Evolutionary conservation across 1,140 invertebrate species (phyloP).

Genomic region (Mizuhopecten yessoensis): DNA sequence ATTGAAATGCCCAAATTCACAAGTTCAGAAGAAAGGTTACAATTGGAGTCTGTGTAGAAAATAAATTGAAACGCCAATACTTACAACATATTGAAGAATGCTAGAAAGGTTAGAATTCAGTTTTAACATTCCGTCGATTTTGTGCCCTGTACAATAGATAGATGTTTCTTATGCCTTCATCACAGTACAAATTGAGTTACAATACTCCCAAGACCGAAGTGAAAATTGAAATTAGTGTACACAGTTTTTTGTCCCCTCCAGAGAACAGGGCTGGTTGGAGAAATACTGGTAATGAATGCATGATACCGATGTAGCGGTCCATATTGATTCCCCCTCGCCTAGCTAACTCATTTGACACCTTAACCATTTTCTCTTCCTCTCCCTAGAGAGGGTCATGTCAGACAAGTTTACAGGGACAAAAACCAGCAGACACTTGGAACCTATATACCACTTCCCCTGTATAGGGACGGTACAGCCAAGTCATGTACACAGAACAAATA

Average conservation of each 20-base stretch:
- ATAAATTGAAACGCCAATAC: conserved; percentile 18
- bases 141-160: conserved; percentile 13
- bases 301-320: neutral
- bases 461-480: neutral
- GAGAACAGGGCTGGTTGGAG: neutral
- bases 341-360: conserved; percentile 38
- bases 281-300: conserved; percentile 26
- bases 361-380: conserved; percentile 7
- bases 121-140: neutral
- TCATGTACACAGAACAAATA: neutral
- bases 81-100: conserved; percentile 35
- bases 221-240: conserved; percentile 39
- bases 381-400: conserved; percentile 13
- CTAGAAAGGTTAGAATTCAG: conserved; percentile 14
- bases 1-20: neutral
- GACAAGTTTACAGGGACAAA: conserved; percentile 24
- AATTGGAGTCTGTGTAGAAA: neutral
- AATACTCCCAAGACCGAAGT: neutral
- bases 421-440: neutral
- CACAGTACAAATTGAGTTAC: conserved; percentile 33
- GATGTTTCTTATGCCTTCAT: conserved; percentile 10
- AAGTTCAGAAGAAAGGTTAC: conserved; percentile 6
- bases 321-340: conserved; percentile 31
- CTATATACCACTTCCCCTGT: neutral
- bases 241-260: neutral